These are phyloP conservation scores for Pelochelys cantorii DNA, from an alignment of 2,797 vertebrate species.

Conservation along the genomic window DNA sequence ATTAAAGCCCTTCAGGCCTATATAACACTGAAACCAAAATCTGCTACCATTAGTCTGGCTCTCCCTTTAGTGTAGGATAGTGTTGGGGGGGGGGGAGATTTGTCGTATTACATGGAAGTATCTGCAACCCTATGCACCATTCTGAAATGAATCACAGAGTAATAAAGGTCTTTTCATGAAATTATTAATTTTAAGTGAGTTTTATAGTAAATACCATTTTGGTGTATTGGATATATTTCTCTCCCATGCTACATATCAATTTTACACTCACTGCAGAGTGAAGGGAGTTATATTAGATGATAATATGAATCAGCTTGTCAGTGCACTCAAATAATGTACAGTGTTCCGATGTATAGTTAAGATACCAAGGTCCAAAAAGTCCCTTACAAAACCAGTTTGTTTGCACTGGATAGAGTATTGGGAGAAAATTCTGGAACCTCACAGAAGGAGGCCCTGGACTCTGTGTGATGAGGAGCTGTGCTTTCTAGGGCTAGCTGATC, in stretches of 20 bases:
- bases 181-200: neutral
- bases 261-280: neutral
- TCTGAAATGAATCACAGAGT: accelerated
- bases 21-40: slow-evolving; percentile 2
- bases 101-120: neutral
- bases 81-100: neutral
- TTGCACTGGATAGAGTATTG: neutral
- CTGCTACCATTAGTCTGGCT: neutral
- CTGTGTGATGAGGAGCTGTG: accelerated
- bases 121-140: neutral
- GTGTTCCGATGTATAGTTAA: neutral
- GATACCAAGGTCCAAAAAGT: neutral
- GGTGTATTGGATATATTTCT: neutral
- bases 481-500: accelerated
- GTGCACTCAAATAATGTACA: neutral
- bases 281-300: neutral
- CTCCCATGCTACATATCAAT: neutral
- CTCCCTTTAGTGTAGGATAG: neutral
- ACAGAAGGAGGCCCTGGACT: accelerated
- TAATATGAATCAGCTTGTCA: neutral
- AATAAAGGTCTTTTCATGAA: neutral
- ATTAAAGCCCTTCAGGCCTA: neutral
- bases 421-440: accelerated
- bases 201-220: neutral
- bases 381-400: neutral